Evolutionary conservation across 2,113 vertebrate species (phyloP), one percentile per base, ranked within the genome.

Genomic region (Ondatra zibethicus): DNA sequence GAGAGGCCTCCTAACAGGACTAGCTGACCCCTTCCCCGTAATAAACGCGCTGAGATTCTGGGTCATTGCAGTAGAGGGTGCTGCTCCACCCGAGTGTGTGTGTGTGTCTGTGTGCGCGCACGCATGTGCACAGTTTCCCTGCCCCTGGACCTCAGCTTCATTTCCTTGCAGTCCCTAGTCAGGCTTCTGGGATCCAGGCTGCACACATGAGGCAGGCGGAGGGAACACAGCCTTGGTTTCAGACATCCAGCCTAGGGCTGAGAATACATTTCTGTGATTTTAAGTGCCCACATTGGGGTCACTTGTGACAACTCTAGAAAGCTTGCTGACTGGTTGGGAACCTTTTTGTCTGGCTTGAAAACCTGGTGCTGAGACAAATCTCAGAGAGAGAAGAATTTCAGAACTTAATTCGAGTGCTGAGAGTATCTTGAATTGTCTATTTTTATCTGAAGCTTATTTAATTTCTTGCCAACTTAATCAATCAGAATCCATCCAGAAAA

Each of bases 301-400:
- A 88, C 92, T 91, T 61, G 11, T 80, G 39, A 75, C 13, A 89
- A 75, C 47, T 86, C 55, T 68, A 78, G 70, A 90, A 95, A 90
- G 47, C 55, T 45, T 68, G 91, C 66, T 61, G 33, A 76, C 33
- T 75, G 23, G 29, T 27, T 11, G 36, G 58, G 14, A 63, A 63
- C 10, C 66, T 19, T 81, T 55, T 70, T 25, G 31, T 45, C 82
- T 31, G 70, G 25, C 76, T 94, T 94, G 50, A 70, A 96, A 85
- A 70, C 16, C 72, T 84, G 50, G 36, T 70, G 81, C 85, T 72
- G 80, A 85, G 55, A 68, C 19, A 86, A 73, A 95, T 85, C 23
- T 47, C 81, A 50, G 89, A 88, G 78, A 88, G 42, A 88, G 55
- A 88, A 88, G 58, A 91, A 75, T 80, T 90, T 92, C 42, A 58